Percentiles rank a stretch among this genome's conserved stretches.
phyloP scores from a whole-genome alignment of 37 sponge, comb jelly and placozoan species.

The Bolinopsis microptera region DNA sequence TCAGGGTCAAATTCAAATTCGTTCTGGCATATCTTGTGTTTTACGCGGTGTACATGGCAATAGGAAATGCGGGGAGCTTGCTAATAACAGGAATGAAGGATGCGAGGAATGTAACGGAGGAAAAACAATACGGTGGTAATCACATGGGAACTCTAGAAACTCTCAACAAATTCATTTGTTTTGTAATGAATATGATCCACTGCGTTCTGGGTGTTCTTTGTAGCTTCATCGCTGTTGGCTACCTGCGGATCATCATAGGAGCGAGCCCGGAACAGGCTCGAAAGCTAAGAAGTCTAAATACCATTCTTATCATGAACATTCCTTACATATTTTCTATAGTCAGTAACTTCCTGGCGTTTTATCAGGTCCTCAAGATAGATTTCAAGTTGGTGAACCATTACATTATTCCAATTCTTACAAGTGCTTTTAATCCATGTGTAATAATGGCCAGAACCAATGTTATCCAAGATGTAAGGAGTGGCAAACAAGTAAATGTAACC shows the following conservation, averaged over 20 bases:
- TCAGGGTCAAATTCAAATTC: neutral
- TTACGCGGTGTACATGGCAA: slow-evolving; percentile 24
- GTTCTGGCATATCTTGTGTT: neutral
- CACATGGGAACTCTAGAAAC: neutral
- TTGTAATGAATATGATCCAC: slow-evolving; percentile 1
- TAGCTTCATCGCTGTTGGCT: neutral
- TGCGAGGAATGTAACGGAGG: neutral
- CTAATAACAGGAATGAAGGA: neutral
- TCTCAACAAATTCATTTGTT: neutral
- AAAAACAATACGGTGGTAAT: neutral
- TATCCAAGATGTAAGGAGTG: neutral
- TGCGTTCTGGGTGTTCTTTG: neutral
- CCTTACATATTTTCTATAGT: slow-evolving; percentile 1
- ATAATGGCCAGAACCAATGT: neutral
- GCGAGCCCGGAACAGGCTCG: neutral
- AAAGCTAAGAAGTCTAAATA: neutral
- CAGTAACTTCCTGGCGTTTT: neutral
- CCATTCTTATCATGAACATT: slow-evolving; percentile 14
- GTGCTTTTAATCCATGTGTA: slow-evolving; percentile 20
- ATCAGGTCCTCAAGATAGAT: neutral
- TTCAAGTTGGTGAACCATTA: slow-evolving; percentile 2
- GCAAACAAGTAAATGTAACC: no score
- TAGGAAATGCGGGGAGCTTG: neutral
- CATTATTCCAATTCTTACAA: neutral
- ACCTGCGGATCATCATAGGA: neutral